Percentiles rank a stretch among this genome's conserved stretches.
phyloP scores from a whole-genome alignment of 2,797 vertebrate species.

The Tenualosa thibaudeaui region DNA sequence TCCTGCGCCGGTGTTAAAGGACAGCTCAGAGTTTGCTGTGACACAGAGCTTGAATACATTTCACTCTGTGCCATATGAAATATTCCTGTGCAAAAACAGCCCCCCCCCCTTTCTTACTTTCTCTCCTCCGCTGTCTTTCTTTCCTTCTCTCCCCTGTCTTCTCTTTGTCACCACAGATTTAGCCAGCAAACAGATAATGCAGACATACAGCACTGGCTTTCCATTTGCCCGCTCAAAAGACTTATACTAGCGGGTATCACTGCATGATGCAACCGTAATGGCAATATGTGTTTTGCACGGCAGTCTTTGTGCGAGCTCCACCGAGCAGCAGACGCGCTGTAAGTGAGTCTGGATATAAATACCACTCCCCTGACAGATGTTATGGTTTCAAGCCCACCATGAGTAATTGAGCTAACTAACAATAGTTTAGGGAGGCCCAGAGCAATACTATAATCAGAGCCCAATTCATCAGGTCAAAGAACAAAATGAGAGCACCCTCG shows the following conservation, averaged over 20 bases:
- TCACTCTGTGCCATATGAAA: conserved; percentile 62
- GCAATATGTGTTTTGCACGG: not conserved
- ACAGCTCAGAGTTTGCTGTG: conserved; percentile 70
- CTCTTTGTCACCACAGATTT: conserved; percentile 5
- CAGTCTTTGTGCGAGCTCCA: not conserved
- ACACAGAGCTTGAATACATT: conserved; percentile 73
- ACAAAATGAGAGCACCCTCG: not conserved
- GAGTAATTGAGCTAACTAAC: conserved; percentile 41
- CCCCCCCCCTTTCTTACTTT: not conserved
- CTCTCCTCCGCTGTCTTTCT: conserved; percentile 22
- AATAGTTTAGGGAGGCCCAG: conserved; percentile 34
- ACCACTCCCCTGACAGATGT: conserved; percentile 16
- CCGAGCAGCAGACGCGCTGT: conserved; percentile 47
- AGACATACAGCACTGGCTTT: not conserved
- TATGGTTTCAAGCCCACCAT: conserved; percentile 32
- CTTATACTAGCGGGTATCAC: not conserved
- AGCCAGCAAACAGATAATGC: conserved; percentile 8
- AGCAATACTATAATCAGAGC: conserved; percentile 43
- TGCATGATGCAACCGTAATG: conserved; percentile 19
- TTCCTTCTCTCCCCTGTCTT: conserved; percentile 44
- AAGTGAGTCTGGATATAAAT: conserved; percentile 16
- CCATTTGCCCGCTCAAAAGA: conserved; percentile 51
- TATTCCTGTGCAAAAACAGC: conserved; percentile 49
- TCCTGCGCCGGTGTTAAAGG: conserved; percentile 66
- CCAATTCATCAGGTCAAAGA: conserved; percentile 51